Evolutionary conservation across 2,797 vertebrate genomes (phyloP).

Genomic region (Hirundo rustica): DNA sequence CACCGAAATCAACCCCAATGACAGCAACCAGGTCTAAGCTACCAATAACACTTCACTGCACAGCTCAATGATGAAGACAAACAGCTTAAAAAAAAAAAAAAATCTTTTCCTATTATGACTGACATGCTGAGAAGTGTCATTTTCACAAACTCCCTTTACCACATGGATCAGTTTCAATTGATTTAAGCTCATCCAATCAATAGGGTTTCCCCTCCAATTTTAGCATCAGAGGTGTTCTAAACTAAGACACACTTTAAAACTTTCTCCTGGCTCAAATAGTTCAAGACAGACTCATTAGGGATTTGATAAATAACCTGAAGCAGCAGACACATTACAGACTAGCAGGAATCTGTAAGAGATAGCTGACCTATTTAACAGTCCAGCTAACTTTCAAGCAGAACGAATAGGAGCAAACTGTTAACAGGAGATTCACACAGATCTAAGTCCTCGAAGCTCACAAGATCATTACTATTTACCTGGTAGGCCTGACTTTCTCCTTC

Average conservation of each 20-base stretch:
- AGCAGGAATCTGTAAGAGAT: slow-evolving; percentile 1
- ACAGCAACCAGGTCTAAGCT: neutral
- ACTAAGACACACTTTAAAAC: neutral
- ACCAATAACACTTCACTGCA: neutral
- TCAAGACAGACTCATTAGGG: neutral
- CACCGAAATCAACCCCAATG: neutral
- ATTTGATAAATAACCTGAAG: slow-evolving; percentile 30
- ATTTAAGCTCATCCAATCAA: neutral
- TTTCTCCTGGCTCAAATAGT: slow-evolving; percentile 6
- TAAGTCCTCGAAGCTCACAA: neutral
- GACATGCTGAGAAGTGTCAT: neutral
- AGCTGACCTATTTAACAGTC: slow-evolving; percentile 12
- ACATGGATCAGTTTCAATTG: neutral
- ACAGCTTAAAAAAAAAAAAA: neutral
- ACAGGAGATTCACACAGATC: neutral
- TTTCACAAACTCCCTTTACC: neutral
- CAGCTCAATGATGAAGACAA: neutral
- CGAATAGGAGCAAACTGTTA: slow-evolving; percentile 8
- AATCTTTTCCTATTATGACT: neutral
- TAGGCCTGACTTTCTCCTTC: slow-evolving; percentile 31
- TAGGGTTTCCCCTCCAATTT: neutral
- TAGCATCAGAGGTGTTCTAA: neutral
- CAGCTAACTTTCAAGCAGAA: neutral
- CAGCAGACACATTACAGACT: slow-evolving; percentile 5
- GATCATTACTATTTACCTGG: slow-evolving; percentile 35